phyloP scores from a whole-genome alignment of 1,140 invertebrate species.

The Ladona fulva region DNA sequence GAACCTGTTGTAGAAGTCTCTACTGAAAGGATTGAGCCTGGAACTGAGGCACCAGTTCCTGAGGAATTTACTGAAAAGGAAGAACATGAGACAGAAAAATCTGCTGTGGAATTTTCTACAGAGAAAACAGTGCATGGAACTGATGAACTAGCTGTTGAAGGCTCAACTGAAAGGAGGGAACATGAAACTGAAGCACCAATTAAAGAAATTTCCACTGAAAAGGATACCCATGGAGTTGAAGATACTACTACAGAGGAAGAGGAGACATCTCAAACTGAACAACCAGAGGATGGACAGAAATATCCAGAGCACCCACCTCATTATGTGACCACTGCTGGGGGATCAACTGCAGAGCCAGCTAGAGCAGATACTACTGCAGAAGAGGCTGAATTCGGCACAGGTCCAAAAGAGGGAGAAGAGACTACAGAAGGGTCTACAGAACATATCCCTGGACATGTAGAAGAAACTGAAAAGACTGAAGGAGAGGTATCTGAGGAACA shows the following conservation, averaged over 20 bases:
- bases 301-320: neutral
- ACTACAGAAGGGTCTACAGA: neutral
- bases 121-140: constrained; percentile 12
- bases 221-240: constrained; percentile 12
- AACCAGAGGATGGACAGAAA: neutral
- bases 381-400: neutral
- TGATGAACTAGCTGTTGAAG: neutral
- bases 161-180: neutral
- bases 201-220: constrained; percentile 6
- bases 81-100: constrained; percentile 14
- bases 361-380: neutral
- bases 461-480: neutral
- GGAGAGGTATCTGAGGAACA: neutral
- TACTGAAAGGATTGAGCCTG: no score
- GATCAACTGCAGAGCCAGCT: neutral
- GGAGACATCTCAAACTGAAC: neutral
- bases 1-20: neutral
- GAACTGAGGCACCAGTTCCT: no score
- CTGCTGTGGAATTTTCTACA: constrained; percentile 12
- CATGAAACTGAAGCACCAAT: constrained; percentile 10
- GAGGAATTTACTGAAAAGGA: neutral
- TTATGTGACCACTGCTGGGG: neutral
- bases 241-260: constrained; percentile 18
- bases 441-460: neutral
- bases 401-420: neutral